Conservation (phyloP, 2,888 invertebrate species). For the Pristionchus arcanus region DNA sequence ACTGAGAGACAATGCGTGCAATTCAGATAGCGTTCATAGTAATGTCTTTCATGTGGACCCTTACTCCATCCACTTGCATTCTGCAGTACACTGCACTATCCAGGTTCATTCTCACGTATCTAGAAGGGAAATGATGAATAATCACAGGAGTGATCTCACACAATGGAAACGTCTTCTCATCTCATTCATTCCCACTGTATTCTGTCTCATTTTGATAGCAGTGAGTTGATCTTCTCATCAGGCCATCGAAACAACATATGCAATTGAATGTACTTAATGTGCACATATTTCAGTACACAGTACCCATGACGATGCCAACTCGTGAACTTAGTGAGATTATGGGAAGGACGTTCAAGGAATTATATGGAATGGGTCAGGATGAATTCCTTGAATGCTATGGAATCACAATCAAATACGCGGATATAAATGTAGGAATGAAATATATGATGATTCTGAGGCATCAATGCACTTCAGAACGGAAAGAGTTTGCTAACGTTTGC, state of each 20-base stretch:
- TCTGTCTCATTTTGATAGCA: not conserved
- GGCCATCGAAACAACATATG: not conserved
- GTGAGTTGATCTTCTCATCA: not conserved
- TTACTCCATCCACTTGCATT: conserved; percentile 9
- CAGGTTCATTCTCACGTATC: not conserved
- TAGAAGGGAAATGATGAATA: not conserved
- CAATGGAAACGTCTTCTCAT: conserved; percentile 4
- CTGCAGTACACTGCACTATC: not conserved
- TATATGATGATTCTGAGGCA: not conserved
- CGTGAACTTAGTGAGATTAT: not conserved
- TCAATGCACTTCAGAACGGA: not conserved
- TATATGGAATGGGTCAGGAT: not conserved
- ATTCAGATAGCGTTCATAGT: not conserved
- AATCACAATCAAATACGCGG: not conserved
- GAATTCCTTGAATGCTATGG: conserved; percentile 20
- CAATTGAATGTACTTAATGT: not conserved
- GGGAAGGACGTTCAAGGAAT: conserved; percentile 18
- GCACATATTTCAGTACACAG: not conserved
- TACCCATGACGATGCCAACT: conserved; percentile 2
- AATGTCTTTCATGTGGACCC: conserved; percentile 22
- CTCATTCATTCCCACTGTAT: conserved; percentile 2
- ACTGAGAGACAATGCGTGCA: not conserved
- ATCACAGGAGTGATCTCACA: not conserved
- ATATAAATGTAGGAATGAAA: not conserved
- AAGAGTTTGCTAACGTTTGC: not conserved